Evolutionary conservation across 1,140 invertebrate species (phyloP), one percentile per base, ranked within the genome.

Genomic region (Lepidotrigona ventralis): DNA sequence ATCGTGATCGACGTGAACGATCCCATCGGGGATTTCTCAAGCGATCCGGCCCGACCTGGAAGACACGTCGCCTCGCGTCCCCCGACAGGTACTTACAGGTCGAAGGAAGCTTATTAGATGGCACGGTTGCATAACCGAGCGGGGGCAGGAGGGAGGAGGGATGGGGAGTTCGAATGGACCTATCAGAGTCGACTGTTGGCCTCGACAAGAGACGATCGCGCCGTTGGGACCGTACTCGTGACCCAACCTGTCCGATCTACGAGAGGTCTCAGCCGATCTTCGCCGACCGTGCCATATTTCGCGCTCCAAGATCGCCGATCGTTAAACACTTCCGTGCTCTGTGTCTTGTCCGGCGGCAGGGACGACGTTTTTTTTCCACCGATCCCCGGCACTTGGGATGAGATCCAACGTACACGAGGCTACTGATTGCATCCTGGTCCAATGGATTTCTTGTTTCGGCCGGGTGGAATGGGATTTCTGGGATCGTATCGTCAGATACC

Each of bases 201-300:
- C 86, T 53, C 39, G 83, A 86, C 89, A 74, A 85, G 76, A 85
- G 76, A 79, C 85, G 54, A 85, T 81, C 80, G 80, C 87, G 79
- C 86, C 89, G 86, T 88, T 19, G 90, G 87, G 88, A 86, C 85
- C 79, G 23, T 60, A 90, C 70, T 93, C 92, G 91, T 93, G 92
- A 93, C 92, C 91, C 89, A 92, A 93, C 91, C 92, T 93, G 92
- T 92, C 92, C 87, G 92, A 91, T 93, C 86, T 88, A 80, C 79
- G 77, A 63, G 77, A 63, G 87, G 87, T 89, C 91, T 90, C 89
- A 89, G 87, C 86, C 84, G 80, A 89, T 90, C 86, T 91, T 86
- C 79, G 66, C 83, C 70, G 69, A 39, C 85, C 89, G 89, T 89
- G 86, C 88, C 86, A 90, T 91, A 92, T 92, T 90, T 92, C 87